Evolutionary conservation across 2,797 vertebrate genomes (phyloP), one percentile per base, ranked within the genome.

Genomic region (Melanotaenia pygmaea): DNA sequence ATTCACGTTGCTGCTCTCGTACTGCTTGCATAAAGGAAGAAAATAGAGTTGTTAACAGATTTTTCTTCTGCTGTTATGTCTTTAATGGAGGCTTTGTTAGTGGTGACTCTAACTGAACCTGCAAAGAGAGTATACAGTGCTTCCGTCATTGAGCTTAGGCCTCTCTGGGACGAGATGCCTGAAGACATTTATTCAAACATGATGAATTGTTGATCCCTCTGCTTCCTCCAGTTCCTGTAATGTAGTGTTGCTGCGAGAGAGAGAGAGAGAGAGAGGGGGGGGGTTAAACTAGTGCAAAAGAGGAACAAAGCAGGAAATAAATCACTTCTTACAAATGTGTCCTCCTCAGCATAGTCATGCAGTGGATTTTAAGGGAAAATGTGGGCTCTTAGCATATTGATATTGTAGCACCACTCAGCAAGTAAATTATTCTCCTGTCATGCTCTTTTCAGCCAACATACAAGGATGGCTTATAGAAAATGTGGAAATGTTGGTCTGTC

Each of bases 141-240:
- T 58, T 22, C 69, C 65, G 78, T 43, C 71, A 72, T 70, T 50
- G 61, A 80, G 77, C 69, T 34, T 2, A 35, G 75, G 57, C 67
- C 70, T 72, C 70, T 77, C 66, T 80, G 64, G 70, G 70, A 83
- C 75, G 76, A 64, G 72, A 79, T 70, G 79, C 79, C 82, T 80
- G 40, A 72, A 89, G 85, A 84, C 79, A 83, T 90, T 87, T 86
- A 86, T 89, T 84, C 81, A 82, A 82, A 89, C 72, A 87, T 78
- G 87, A 89, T 88, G 86, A 88, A 87, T 76, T 83, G 77, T 70
- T 82, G 76, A 84, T 84, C 81, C 50, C 43, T 35, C 11, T 59
- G 50, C 83, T 74, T 59, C 70, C 67, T 59, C 16, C 60, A 50
- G 59, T 78, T 80, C 59, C 38, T 80, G 58, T 84, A 71, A 60